Conservation (phyloP, 2,113 vertebrate species). For the Chrysemys picta region DNA sequence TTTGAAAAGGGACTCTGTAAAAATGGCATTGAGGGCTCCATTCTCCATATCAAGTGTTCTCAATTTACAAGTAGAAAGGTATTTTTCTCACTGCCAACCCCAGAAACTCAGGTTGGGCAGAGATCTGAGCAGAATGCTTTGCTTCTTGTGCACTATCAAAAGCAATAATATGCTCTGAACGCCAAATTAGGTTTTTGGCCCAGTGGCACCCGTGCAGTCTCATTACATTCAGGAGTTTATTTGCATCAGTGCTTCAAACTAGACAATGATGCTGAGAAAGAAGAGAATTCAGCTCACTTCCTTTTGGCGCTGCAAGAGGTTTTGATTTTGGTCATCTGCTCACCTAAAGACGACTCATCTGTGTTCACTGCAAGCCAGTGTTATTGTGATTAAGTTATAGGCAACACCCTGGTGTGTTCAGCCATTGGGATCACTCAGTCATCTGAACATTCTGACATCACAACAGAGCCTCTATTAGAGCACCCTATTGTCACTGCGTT, state of each 20-base stretch:
- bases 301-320: not conserved
- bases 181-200: not conserved
- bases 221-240: not conserved
- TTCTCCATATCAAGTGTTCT: not conserved
- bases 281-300: not conserved
- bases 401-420: not conserved
- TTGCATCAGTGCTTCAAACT: not conserved
- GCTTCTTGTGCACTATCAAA: not conserved
- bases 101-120: not conserved
- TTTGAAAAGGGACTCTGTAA: not conserved
- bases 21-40: not conserved
- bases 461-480: not conserved
- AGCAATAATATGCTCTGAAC: not conserved
- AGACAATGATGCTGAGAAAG: not conserved
- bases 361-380: not conserved
- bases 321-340: not conserved
- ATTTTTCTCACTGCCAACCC: not conserved
- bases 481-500: accelerated
- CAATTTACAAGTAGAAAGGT: not conserved
- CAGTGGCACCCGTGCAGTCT: not conserved
- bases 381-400: not conserved
- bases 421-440: not conserved
- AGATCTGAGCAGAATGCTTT: not conserved
- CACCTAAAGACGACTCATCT: not conserved
- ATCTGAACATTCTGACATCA: not conserved